Evolutionary conservation across 2,888 invertebrate genomes (phyloP).

Genomic region (Conomelus anceps): DNA sequence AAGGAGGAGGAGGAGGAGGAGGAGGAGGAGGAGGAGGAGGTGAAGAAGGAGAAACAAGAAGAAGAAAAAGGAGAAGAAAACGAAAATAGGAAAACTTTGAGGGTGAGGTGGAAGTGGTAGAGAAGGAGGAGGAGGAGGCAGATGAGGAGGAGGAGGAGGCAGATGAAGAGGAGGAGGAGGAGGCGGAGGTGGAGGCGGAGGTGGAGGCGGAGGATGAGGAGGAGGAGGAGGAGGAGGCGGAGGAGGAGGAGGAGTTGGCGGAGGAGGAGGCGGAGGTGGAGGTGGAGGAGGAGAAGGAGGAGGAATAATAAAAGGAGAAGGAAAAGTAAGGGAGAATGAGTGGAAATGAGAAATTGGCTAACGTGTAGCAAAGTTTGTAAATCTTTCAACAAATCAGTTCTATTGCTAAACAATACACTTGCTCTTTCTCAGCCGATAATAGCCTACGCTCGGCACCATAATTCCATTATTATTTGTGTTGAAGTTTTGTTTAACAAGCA

Average conservation of each 20-base stretch:
- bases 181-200: no score
- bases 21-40: not conserved
- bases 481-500: no score
- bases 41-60: not conserved
- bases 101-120: not conserved
- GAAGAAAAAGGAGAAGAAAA: no score
- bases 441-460: no score
- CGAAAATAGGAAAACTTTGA: not conserved
- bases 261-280: not conserved
- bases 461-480: no score
- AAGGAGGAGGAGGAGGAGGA: not conserved
- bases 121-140: not conserved
- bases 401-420: no score
- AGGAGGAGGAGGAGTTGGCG: no score
- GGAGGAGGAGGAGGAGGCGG: not conserved
- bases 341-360: no score
- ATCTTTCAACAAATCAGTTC: no score
- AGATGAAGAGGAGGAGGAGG: no score
- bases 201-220: not conserved
- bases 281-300: not conserved
- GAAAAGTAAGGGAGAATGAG: not conserved
- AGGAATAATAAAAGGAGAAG: not conserved
- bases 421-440: no score
- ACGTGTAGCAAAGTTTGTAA: no score
- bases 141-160: not conserved